A percentile compares a stretch with the other conserved stretches of the same genome.
phyloP scores from a whole-genome alignment of 2,113 vertebrate species.

The Lethenteron reissneri region DNA sequence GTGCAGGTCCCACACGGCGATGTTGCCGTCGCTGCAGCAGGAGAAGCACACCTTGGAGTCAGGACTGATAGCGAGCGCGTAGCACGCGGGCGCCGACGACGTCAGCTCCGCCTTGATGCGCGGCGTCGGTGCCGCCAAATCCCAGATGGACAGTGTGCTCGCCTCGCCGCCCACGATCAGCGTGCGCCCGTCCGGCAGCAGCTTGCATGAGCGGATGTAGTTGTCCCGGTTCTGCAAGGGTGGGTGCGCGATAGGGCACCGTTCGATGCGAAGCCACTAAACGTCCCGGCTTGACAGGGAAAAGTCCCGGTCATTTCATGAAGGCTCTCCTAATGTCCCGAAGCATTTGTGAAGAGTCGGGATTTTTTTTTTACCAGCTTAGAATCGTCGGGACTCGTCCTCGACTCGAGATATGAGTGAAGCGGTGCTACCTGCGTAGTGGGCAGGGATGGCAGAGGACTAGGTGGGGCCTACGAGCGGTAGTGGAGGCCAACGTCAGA shows the following conservation, averaged over 20 bases:
- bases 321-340: neutral
- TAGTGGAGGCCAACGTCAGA: no score
- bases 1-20: slow-evolving; percentile 87
- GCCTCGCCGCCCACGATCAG: slow-evolving; percentile 86
- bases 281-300: neutral
- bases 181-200: slow-evolving; percentile 74
- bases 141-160: slow-evolving; percentile 89
- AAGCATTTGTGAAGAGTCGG: neutral
- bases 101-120: slow-evolving; percentile 90
- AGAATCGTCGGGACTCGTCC: neutral
- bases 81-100: slow-evolving; percentile 76
- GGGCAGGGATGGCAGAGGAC: no score
- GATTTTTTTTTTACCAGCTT: neutral
- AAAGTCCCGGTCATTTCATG: neutral
- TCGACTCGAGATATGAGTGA: neutral
- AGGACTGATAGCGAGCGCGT: slow-evolving; percentile 83
- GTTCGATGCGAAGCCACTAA: neutral
- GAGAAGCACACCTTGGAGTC: slow-evolving; percentile 97
- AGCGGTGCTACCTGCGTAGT: neutral
- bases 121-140: slow-evolving; percentile 72
- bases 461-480: no score
- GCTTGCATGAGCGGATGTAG: slow-evolving; percentile 94
- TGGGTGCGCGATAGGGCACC: neutral
- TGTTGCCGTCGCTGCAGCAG: slow-evolving; percentile 89
- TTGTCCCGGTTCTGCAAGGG: slow-evolving; percentile 66